These are phyloP conservation scores for Ceratotherium simum DNA, from an alignment of 2,113 vertebrate genomes.

Conservation along the genomic window DNA sequence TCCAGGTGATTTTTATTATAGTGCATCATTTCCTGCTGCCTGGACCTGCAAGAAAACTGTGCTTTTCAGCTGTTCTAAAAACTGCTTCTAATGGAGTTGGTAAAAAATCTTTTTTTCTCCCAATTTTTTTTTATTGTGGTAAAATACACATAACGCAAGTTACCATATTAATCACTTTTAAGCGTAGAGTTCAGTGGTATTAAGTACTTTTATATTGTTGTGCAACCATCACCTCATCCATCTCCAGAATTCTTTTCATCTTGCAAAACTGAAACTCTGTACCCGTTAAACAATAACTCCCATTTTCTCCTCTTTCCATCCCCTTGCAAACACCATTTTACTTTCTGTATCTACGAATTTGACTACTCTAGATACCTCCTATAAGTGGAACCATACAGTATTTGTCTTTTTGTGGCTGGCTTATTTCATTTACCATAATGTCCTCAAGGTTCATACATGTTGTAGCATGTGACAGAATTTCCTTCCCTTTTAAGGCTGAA, in stretches of 20 bases:
- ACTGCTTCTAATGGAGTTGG: neutral
- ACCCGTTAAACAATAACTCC: neutral
- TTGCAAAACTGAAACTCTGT: neutral
- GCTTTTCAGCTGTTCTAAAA: neutral
- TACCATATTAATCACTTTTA: neutral
- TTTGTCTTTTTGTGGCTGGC: neutral
- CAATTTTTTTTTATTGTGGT: neutral
- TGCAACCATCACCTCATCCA: neutral
- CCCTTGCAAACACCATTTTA: neutral
- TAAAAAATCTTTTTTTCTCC: neutral
- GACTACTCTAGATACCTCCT: neutral
- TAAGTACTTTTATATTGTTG: neutral
- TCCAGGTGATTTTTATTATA: fast-evolving
- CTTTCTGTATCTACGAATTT: neutral
- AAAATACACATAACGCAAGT: neutral
- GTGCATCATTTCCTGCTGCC: neutral
- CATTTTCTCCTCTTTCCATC: neutral
- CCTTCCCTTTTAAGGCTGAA: neutral
- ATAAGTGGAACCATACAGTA: neutral
- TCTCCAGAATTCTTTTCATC: neutral
- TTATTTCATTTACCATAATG: neutral
- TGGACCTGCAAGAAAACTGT: neutral
- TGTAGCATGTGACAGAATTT: neutral
- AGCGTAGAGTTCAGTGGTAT: neutral
- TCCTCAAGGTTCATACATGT: neutral